phyloP scores from a whole-genome alignment of 2,888 invertebrate genomes.

The Cerastis rubricosa region DNA sequence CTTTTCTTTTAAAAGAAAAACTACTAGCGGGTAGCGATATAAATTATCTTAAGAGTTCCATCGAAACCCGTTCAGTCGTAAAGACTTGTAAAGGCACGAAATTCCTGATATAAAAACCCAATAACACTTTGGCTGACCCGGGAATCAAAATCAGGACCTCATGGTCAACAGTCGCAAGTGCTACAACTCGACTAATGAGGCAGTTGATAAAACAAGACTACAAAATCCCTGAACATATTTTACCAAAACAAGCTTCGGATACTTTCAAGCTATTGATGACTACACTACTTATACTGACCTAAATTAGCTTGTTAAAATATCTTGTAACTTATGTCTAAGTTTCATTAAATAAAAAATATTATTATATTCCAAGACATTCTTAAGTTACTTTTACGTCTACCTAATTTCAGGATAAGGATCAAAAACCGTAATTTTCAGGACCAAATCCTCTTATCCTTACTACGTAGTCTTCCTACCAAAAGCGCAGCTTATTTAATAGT shows the following conservation, averaged over 20 bases:
- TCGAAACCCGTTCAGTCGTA: not conserved
- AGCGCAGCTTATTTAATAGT: conserved; percentile 80
- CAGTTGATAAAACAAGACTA: not conserved
- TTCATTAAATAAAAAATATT: too few relatives aligned
- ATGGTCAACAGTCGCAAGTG: not conserved
- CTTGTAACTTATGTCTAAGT: too few relatives aligned
- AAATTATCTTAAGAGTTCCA: not conserved
- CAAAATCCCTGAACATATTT: not conserved
- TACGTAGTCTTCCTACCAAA: conserved; percentile 54
- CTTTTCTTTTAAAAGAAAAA: not conserved
- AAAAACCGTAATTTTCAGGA: conserved; percentile 24
- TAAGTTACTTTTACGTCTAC: not conserved
- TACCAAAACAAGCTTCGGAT: not conserved
- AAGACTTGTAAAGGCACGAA: not conserved
- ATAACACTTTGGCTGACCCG: not conserved
- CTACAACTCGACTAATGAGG: not conserved
- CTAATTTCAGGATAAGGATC: conserved; percentile 23
- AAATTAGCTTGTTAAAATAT: too few relatives aligned
- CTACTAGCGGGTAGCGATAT: not conserved
- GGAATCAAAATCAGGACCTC: not conserved
- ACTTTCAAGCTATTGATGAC: too few relatives aligned
- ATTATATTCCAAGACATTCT: not conserved
- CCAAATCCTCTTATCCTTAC: conserved; percentile 22
- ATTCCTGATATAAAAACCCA: not conserved
- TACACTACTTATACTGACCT: too few relatives aligned